These are phyloP conservation scores for Palaemon carinicauda DNA, from an alignment of 1,140 invertebrate species.

Conservation along the genomic window DNA sequence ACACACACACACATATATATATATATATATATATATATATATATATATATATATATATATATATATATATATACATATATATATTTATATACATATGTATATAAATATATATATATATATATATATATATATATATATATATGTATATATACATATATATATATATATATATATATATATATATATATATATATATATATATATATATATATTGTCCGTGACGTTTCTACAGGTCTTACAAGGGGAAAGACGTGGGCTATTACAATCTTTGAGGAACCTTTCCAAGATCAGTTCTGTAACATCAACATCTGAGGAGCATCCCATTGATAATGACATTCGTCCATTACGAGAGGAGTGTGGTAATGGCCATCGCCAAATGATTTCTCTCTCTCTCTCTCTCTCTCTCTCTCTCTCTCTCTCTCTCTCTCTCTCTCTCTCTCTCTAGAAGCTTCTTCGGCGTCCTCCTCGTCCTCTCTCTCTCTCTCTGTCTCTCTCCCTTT, in stretches of 20 bases:
- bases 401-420: slow-evolving; percentile 25
- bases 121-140: slow-evolving; percentile 1
- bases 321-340: slow-evolving; percentile 43
- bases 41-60: slow-evolving; percentile 1
- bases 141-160: not conserved
- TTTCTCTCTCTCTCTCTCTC: slow-evolving; percentile 5
- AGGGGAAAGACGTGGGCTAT: too few species aligned
- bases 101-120: not conserved
- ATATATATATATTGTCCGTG: not conserved
- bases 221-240: too few species aligned
- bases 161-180: not conserved
- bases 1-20: not conserved
- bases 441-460: not conserved
- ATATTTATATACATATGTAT: not conserved
- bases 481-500: not conserved
- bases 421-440: slow-evolving; percentile 12
- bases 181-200: not conserved
- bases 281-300: not conserved
- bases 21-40: not conserved
- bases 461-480: not conserved
- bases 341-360: slow-evolving; percentile 13
- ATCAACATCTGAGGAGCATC: slow-evolving; percentile 30
- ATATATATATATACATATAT: slow-evolving; percentile 1
- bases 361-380: slow-evolving; percentile 38
- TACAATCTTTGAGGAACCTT: slow-evolving; percentile 15